These are phyloP conservation scores for Podocnemis expansa DNA, from an alignment of 2,113 vertebrate genomes.

Conservation along the genomic window DNA sequence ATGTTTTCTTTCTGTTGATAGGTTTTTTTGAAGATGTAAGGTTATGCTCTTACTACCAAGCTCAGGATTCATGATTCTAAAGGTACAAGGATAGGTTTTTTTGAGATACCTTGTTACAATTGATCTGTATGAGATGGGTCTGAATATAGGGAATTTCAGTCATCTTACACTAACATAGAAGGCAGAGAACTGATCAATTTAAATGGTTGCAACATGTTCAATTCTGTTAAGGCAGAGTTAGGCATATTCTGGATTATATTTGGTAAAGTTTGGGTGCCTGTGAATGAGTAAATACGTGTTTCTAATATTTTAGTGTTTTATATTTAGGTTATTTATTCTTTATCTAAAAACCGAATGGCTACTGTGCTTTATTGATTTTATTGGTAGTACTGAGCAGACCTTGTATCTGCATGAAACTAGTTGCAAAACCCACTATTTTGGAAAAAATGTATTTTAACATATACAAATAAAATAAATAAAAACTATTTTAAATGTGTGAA, in stretches of 20 bases:
- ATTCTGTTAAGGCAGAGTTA: conserved; percentile 78
- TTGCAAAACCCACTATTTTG: conserved; percentile 89
- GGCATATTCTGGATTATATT: conserved; percentile 82
- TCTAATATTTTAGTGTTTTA: conserved; percentile 91
- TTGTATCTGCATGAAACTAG: conserved; percentile 90
- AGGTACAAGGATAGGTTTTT: conserved; percentile 83
- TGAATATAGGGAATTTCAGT: conserved; percentile 75
- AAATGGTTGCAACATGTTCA: conserved; percentile 72
- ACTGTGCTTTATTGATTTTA: conserved; percentile 88
- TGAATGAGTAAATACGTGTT: conserved; percentile 85
- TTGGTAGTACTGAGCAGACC: conserved; percentile 89
- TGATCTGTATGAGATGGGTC: conserved; percentile 77
- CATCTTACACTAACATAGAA: conserved; percentile 68
- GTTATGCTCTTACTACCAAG: conserved; percentile 87
- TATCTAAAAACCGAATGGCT: conserved; percentile 85
- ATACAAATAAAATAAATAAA: conserved; percentile 90
- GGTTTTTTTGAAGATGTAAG: conserved; percentile 86
- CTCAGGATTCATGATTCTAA: conserved; percentile 87
- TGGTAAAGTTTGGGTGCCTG: conserved; percentile 85
- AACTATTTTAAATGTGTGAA: conserved; percentile 87
- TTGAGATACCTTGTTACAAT: conserved; percentile 76
- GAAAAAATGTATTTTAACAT: conserved; percentile 91
- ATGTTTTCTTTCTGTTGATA: conserved; percentile 76
- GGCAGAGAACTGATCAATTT: conserved; percentile 64
- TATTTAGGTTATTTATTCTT: conserved; percentile 93